These are phyloP conservation scores for Drosophila bunnanda DNA, from an alignment of 2,888 invertebrate genomes.

Conservation along the genomic window DNA sequence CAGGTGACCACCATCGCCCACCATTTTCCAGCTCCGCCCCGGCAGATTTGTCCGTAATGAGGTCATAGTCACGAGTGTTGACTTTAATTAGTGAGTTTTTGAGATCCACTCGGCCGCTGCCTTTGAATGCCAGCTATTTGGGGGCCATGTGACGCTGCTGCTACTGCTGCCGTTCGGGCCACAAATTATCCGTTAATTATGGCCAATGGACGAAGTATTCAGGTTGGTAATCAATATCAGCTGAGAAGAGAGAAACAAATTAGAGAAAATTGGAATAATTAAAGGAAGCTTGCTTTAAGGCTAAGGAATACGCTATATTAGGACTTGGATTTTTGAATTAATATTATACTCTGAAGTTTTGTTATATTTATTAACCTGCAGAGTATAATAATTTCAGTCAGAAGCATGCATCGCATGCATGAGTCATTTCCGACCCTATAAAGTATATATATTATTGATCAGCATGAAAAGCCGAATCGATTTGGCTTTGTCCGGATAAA, in stretches of 20 bases:
- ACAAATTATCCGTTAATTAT: conserved; percentile 70
- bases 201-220: conserved; percentile 19
- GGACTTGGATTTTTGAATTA: no score
- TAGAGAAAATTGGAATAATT: conserved; percentile 3
- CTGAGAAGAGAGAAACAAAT: conserved; percentile 15
- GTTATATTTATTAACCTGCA: no score
- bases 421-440: no score
- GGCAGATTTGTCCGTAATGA: conserved; percentile 75
- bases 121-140: conserved; percentile 38
- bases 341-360: neutral
- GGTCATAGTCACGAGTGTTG: conserved; percentile 78
- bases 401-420: no score
- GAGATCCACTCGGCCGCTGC: conserved; percentile 12
- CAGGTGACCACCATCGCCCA: conserved; percentile 54
- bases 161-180: conserved; percentile 11
- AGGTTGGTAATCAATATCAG: conserved; percentile 24
- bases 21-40: neutral
- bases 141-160: conserved; percentile 55
- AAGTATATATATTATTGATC: no score
- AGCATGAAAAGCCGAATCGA: no score
- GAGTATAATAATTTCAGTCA: no score
- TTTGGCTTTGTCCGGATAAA: no score
- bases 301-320: neutral
- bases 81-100: conserved; percentile 72
- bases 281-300: neutral